Evolutionary conservation across 2,888 invertebrate genomes (phyloP).

Genomic region (Himalopsyche anomala): DNA sequence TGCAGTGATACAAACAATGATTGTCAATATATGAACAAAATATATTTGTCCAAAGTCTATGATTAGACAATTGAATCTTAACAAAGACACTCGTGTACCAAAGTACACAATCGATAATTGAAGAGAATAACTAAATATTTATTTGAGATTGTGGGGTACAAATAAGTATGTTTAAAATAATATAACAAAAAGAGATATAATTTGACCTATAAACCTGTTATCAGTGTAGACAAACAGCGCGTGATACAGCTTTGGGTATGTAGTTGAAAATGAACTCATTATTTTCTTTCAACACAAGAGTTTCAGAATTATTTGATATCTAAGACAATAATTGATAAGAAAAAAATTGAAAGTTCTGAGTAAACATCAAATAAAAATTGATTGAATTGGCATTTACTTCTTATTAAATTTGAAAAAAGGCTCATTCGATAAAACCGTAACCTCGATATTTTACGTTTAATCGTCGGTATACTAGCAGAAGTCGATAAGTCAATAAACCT

Average conservation of each 20-base stretch:
- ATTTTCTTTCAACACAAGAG: neutral
- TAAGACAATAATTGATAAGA: no score
- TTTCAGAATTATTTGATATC: no score
- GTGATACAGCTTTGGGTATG: neutral
- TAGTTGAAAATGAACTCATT: slow-evolving; percentile 4
- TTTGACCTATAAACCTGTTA: slow-evolving; percentile 34
- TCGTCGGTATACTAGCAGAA: no score
- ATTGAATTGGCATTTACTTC: no score
- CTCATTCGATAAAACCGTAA: no score
- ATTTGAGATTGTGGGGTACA: neutral
- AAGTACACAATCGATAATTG: neutral
- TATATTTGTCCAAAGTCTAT: slow-evolving; percentile 16
- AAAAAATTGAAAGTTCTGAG: no score
- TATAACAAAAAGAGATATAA: neutral
- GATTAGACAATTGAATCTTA: neutral
- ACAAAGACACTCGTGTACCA: neutral
- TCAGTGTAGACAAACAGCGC: neutral
- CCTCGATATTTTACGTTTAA: no score
- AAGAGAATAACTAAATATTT: neutral
- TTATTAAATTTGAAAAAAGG: no score
- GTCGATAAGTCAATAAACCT: no score
- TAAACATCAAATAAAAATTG: no score
- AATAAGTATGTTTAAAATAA: neutral
- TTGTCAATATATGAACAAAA: neutral
- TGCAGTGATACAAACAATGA: no score